Conservation (phyloP, 2,113 vertebrate genomes). For the Recurvirostra avosetta region DNA sequence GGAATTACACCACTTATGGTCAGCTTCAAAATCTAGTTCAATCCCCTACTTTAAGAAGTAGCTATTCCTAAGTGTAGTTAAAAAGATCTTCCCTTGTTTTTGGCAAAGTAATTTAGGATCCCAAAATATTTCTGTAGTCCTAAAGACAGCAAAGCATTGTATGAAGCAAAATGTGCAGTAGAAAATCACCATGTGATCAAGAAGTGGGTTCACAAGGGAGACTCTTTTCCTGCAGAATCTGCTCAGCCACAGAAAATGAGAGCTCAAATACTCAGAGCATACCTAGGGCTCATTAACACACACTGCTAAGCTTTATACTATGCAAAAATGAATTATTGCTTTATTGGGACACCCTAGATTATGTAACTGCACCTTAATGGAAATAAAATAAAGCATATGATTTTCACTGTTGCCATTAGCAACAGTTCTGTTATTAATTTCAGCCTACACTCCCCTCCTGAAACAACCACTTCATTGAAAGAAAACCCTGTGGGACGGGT, state of each 20-base stretch:
- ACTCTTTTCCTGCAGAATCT: not conserved
- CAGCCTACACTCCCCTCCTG: not conserved
- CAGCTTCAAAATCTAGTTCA: not conserved
- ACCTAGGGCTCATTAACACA: not conserved
- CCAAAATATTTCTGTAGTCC: not conserved
- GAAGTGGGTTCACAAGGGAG: not conserved
- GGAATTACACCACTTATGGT: not conserved
- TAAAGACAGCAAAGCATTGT: not conserved
- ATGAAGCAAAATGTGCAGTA: not conserved
- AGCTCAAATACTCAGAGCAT: not conserved
- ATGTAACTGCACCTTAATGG: not conserved
- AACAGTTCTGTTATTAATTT: slow-evolving; percentile 27
- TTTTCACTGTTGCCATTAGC: slow-evolving; percentile 15
- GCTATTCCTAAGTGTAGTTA: not conserved
- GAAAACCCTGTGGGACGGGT: not conserved
- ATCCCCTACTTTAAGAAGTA: not conserved
- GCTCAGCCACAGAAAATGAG: not conserved
- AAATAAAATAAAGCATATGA: not conserved
- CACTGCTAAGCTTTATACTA: not conserved
- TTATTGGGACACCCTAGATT: not conserved
- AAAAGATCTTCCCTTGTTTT: not conserved
- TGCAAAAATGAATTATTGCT: not conserved
- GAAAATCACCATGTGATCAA: not conserved
- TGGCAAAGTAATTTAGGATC: not conserved
- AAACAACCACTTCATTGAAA: not conserved